Conservation (phyloP, 2,888 invertebrate genomes). For the Girardia tigrina region DNA sequence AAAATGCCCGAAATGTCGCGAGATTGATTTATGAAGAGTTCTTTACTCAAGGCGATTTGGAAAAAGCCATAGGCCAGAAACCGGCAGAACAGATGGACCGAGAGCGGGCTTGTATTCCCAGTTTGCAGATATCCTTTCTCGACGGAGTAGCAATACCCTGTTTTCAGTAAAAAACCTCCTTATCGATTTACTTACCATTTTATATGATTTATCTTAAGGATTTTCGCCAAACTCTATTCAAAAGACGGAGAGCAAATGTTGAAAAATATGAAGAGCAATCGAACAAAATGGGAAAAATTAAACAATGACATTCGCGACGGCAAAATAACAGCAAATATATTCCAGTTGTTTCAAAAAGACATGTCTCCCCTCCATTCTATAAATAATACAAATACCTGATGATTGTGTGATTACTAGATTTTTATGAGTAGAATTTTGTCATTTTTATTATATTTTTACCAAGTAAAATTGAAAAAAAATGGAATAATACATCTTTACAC, state of each 20-base stretch:
- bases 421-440: slow-evolving; percentile 8
- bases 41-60: slow-evolving; percentile 70
- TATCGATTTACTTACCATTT: not conserved
- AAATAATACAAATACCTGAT: slow-evolving; percentile 5
- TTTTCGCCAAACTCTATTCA: not conserved
- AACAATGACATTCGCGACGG: slow-evolving; percentile 18
- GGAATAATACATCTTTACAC: not conserved
- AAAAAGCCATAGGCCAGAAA: slow-evolving; percentile 63
- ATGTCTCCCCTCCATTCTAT: slow-evolving; percentile 2
- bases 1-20: slow-evolving; percentile 51
- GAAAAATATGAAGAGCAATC: not conserved
- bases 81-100: slow-evolving; percentile 68
- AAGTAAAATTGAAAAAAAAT: not conserved
- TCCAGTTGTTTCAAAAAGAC: slow-evolving; percentile 20
- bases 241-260: not conserved
- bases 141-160: slow-evolving; percentile 55
- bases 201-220: not conserved
- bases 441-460: not conserved
- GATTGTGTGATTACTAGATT: slow-evolving; percentile 12
- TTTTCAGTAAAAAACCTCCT: slow-evolving; percentile 47
- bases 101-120: slow-evolving; percentile 66
- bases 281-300: not conserved
- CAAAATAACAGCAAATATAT: not conserved
- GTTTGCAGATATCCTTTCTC: slow-evolving; percentile 65
- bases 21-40: slow-evolving; percentile 67